phyloP scores from a whole-genome alignment of 2,888 invertebrate species.

The Frankliniella intonsa region DNA sequence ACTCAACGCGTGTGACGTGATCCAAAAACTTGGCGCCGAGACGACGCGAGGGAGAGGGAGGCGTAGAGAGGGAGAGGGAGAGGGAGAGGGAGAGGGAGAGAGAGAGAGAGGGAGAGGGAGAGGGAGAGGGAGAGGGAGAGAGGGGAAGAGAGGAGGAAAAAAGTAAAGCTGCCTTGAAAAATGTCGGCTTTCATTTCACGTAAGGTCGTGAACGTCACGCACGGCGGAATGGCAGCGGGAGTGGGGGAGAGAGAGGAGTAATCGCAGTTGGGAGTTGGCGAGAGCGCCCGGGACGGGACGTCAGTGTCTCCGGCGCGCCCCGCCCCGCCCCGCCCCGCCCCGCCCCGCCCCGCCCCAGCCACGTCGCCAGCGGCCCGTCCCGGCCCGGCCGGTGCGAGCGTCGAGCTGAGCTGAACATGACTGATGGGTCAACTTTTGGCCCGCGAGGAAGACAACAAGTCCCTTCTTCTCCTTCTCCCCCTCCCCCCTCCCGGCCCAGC shows the following conservation, averaged over 20 bases:
- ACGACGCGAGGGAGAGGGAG: not conserved
- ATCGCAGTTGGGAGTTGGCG: constrained; percentile 24
- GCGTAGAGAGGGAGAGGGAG: not conserved
- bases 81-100: not conserved
- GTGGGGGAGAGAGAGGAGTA: not conserved
- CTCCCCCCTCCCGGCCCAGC: not conserved
- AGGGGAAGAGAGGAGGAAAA: not conserved
- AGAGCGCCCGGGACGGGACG: not conserved
- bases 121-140: not conserved
- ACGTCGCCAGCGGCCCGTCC: not conserved
- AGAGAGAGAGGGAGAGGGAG: not conserved
- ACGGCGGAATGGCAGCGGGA: not conserved
- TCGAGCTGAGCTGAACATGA: constrained; percentile 19
- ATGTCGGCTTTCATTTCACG: constrained; percentile 12
- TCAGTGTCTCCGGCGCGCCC: not conserved
- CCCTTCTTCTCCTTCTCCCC: not conserved
- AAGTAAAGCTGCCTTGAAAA: not conserved
- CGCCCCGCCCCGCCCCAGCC: no score
- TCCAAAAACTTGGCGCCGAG: not conserved
- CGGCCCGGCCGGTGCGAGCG: not conserved
- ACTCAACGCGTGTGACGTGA: constrained; percentile 5
- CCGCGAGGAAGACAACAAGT: constrained; percentile 20
- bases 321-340: no score
- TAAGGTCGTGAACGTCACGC: constrained; percentile 16
- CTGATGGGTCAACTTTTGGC: constrained; percentile 26